Base-by-base conservation (phyloP, 2,888 invertebrate genomes). In the Tanytarsus gracilentus region DNA sequence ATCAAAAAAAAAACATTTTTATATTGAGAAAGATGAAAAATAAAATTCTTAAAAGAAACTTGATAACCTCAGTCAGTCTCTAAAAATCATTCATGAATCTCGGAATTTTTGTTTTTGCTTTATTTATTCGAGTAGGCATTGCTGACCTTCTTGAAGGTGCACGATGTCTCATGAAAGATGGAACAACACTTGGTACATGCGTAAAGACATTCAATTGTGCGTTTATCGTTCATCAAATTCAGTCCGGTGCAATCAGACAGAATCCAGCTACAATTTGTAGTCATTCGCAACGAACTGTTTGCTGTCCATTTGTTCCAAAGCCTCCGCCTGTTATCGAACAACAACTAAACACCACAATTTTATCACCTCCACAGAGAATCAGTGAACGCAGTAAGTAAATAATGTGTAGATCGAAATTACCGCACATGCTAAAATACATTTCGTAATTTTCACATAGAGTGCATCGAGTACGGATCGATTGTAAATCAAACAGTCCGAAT, bases 251-350 rank as follows among this genome's bases (percentile, higher is more conserved):
- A 49, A 9, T 27, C 11, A 14, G 49, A 14, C 5, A 14, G 11
- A 51, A 29, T 51, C 51, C 25, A 5, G 29, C 51, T 11, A 27
- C 27, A 16, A 29, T 51, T 16, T 51, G 51, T 18, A 51, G 25
- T 51, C 27, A 25, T 4, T n/a, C 29, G 8, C 21, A 18, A 1
- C 14, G 51, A 30, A 29, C 29, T 8, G 51, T 51, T 1, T 51
- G 51, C 11, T 51, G 51, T 30, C 51, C 51, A 11, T 1, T 30
- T 18, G 1, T 21, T 44, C 2, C 21, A 8, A 7, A 18, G n/a
- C 18, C 23, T 9, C 18, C 44, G 23, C 18, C 5, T 18, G 23
- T 11, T 1, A 23, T 4, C 18, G 11, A 3, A 18, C 44, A 2
- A 9, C 44, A 44, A 44, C 40, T 11, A 16, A 16, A 40, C n/a